A percentile compares a stretch with the other conserved stretches of the same genome.
Evolutionary conservation across 1,140 invertebrate genomes (phyloP).

Genomic region (Drosophila baimaii): DNA sequence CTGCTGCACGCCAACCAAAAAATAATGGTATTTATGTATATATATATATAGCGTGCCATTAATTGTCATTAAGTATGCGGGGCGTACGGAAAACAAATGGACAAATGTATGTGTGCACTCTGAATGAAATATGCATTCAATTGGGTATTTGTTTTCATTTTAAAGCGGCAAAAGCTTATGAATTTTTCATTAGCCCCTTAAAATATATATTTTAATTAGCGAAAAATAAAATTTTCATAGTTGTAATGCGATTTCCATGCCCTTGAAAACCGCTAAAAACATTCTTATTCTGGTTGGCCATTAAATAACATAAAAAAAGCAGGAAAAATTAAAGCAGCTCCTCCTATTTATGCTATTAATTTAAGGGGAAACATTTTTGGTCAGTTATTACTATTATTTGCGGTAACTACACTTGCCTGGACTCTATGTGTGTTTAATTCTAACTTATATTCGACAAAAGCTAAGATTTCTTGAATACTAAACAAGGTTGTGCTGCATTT

Average conservation of each 20-base stretch:
- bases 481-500: conserved; percentile 4
- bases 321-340: not conserved
- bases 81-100: conserved; percentile 11
- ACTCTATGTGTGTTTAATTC: conserved; percentile 10
- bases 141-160: conserved; percentile 21
- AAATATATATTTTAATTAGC: conserved; percentile 23
- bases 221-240: conserved; percentile 13
- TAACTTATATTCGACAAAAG: conserved; percentile 11
- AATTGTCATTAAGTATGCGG: conserved; percentile 42
- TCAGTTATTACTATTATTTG: conserved; percentile 14
- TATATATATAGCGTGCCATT: conserved; percentile 33
- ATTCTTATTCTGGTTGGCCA: conserved; percentile 37
- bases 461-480: conserved; percentile 13
- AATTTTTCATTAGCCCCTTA: conserved; percentile 24
- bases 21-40: conserved; percentile 1
- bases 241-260: conserved; percentile 35
- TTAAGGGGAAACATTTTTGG: conserved; percentile 7
- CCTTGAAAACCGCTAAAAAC: conserved; percentile 22
- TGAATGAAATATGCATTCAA: conserved; percentile 33
- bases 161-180: conserved; percentile 4
- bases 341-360: not conserved
- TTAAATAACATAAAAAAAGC: conserved; percentile 17
- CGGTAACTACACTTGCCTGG: not conserved
- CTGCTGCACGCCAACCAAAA: conserved; percentile 23
- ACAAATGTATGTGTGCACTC: conserved; percentile 1